Evolutionary conservation across 2,797 vertebrate species (phyloP).

Genomic region (Acanthis flammea): DNA sequence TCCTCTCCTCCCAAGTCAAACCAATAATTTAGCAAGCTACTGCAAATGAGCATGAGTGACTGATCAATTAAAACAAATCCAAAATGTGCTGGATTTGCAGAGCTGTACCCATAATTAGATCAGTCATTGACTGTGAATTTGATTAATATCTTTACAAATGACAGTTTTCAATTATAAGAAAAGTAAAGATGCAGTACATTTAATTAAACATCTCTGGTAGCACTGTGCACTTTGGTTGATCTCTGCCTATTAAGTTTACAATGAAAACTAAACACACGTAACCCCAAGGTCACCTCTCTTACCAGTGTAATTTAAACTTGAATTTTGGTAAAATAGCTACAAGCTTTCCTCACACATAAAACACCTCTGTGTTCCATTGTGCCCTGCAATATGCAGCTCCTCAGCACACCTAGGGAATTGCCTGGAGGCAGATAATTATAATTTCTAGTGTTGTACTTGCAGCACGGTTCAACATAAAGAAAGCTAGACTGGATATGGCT

Average conservation of each 20-base stretch:
- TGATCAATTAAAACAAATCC: conserved; percentile 67
- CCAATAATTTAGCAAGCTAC: conserved; percentile 47
- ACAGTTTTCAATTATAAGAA: conserved; percentile 62
- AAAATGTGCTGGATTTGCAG: conserved; percentile 30
- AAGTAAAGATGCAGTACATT: conserved; percentile 48
- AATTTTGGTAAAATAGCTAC: conserved; percentile 9
- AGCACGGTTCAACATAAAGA: background rate
- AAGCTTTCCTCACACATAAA: background rate
- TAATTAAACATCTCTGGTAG: conserved; percentile 39
- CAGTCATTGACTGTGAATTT: conserved; percentile 52
- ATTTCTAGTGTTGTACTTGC: conserved; percentile 13
- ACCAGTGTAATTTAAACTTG: background rate
- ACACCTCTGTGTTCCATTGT: background rate
- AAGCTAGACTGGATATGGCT: background rate
- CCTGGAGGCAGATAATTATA: conserved; percentile 7
- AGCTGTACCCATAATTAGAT: conserved; percentile 49
- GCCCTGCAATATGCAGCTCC: background rate
- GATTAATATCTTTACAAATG: conserved; percentile 62
- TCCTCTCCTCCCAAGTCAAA: conserved; percentile 54
- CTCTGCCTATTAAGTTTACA: conserved; percentile 45
- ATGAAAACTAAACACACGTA: conserved; percentile 21
- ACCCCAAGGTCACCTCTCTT: conserved; percentile 37
- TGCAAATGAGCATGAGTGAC: conserved; percentile 56
- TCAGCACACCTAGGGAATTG: background rate
- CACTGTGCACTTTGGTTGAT: background rate